Percentiles rank a stretch among this genome's conserved stretches.
Evolutionary conservation across 30 jellyfish, hydroid and myxozoan genomes (phyloP).

Genomic region (Aurelia coerulea): DNA sequence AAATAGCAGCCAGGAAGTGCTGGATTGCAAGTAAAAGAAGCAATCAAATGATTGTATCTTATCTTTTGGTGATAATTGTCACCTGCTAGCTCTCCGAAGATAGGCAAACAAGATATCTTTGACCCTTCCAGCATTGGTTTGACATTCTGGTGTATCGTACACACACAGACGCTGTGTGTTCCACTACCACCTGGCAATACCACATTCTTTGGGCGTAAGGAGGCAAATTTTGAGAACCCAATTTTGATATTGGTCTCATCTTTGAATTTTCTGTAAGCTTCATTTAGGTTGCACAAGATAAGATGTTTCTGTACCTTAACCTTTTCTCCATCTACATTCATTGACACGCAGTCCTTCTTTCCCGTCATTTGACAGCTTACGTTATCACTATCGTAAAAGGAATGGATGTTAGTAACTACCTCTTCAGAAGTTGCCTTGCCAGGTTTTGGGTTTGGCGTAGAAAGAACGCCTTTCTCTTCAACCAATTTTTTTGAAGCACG

Average conservation of each 20-base stretch:
- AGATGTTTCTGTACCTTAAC: constrained; percentile 23
- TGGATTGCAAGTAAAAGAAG: constrained; percentile 15
- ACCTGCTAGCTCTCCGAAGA: not conserved
- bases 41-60: not conserved
- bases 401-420: not conserved
- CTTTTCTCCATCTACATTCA: not conserved
- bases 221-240: constrained; percentile 49
- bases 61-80: constrained; percentile 10
- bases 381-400: constrained; percentile 2
- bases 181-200: constrained; percentile 33
- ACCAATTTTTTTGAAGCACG: constrained; percentile 12
- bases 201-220: constrained; percentile 25
- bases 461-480: constrained; percentile 19
- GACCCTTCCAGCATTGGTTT: constrained; percentile 24
- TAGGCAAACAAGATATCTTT: not conserved
- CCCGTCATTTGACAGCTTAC: constrained; percentile 44
- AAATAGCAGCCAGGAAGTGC: constrained; percentile 22
- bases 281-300: constrained; percentile 11
- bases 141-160: constrained; percentile 37
- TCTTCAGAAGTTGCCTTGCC: constrained; percentile 8
- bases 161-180: constrained; percentile 37
- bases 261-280: constrained; percentile 20
- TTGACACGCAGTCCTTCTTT: constrained; percentile 18
- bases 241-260: not conserved
- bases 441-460: constrained; percentile 39